phyloP scores from a whole-genome alignment of 2,888 invertebrate genomes.

The Mongoloraphidia duomilia region DNA sequence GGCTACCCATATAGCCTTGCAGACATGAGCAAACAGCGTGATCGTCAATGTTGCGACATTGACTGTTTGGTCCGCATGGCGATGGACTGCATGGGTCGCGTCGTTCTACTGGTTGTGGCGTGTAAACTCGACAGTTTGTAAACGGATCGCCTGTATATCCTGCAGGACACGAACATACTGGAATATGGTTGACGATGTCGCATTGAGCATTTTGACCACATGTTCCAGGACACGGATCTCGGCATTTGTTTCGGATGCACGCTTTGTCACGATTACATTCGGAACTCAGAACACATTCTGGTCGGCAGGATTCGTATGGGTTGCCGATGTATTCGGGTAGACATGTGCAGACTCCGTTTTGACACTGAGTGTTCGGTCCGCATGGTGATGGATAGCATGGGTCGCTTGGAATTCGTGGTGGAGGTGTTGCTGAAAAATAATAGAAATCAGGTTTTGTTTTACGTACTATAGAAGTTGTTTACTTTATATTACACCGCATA shows the following conservation, averaged over 20 bases:
- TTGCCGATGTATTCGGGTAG: constrained; percentile 48
- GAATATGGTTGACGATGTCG: constrained; percentile 55
- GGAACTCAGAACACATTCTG: constrained; percentile 52
- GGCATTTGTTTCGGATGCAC: constrained; percentile 51
- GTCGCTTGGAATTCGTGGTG: constrained; percentile 32
- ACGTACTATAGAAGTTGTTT: no score
- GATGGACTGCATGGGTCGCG: constrained; percentile 32
- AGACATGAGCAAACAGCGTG: constrained; percentile 37
- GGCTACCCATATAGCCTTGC: constrained; percentile 35
- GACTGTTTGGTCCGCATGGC: constrained; percentile 39
- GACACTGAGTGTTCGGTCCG: constrained; percentile 55
- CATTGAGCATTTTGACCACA: constrained; percentile 58
- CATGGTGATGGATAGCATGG: constrained; percentile 62
- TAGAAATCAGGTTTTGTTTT: no score
- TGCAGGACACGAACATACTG: constrained; percentile 54
- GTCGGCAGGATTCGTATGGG: constrained; percentile 51
- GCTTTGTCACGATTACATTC: constrained; percentile 51
- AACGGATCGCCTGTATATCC: constrained; percentile 56
- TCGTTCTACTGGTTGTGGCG: constrained; percentile 17
- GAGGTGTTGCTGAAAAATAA: constrained; percentile 28
- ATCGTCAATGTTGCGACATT: constrained; percentile 35
- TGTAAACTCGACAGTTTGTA: constrained; percentile 24
- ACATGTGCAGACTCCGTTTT: constrained; percentile 46
- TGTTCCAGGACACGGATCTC: constrained; percentile 53
- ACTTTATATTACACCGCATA: not conserved